A percentile compares a stretch with the other conserved stretches of the same genome.
Evolutionary conservation across 2,888 invertebrate genomes (phyloP).

Genomic region (Imbricaverruca yamaguchii): DNA sequence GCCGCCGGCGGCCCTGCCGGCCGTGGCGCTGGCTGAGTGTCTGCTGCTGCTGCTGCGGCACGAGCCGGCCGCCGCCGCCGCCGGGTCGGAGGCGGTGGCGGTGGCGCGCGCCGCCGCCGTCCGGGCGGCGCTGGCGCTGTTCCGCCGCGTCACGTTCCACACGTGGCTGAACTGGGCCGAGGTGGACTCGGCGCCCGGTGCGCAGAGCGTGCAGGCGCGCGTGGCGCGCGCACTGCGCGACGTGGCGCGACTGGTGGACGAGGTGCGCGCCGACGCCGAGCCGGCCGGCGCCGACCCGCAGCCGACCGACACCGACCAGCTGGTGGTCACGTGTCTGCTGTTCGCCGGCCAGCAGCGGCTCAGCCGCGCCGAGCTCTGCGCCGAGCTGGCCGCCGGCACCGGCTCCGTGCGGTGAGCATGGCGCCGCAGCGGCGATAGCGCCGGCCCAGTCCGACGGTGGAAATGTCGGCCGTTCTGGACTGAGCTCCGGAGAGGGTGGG

Average conservation of each 20-base stretch:
- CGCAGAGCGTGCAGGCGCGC: background rate
- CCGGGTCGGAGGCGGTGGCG: background rate
- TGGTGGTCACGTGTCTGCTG: background rate
- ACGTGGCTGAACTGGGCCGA: conserved; percentile 7
- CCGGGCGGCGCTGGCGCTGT: background rate
- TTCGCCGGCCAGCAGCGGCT: background rate
- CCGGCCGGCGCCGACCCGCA: background rate
- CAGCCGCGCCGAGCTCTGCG: too few species aligned
- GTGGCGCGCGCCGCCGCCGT: background rate
- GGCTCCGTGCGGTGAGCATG: background rate
- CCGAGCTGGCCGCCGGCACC: background rate
- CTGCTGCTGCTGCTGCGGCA: background rate
- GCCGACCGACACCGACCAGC: background rate
- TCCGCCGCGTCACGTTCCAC: background rate
- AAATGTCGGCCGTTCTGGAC: too few species aligned
- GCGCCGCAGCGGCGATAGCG: background rate
- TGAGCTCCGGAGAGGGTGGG: too few species aligned
- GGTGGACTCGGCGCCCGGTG: background rate
- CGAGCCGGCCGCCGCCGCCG: background rate
- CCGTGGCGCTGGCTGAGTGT: background rate
- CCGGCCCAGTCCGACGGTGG: too few species aligned
- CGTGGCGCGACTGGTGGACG: background rate
- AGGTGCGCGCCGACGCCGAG: background rate
- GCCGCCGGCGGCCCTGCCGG: background rate
- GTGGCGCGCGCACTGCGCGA: background rate